A percentile compares a stretch with the other conserved stretches of the same genome.
phyloP scores from a whole-genome alignment of 2,888 invertebrate species.

The Xylocampa areola region DNA sequence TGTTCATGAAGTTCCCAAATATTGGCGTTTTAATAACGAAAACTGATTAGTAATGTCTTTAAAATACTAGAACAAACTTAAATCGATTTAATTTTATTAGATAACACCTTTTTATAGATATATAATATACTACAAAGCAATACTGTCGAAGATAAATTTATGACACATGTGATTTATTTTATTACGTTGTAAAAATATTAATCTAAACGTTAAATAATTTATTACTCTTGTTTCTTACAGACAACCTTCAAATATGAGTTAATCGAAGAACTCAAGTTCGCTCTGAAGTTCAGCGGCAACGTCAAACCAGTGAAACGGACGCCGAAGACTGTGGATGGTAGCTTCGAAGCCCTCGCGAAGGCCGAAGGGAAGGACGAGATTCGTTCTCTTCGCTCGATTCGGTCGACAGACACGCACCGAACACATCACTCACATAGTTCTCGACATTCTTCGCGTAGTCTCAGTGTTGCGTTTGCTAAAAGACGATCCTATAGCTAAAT shows the following conservation, averaged over 20 bases:
- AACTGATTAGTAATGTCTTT: no score
- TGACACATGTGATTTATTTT: no score
- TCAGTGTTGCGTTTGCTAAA: constrained; percentile 81
- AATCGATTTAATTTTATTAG: no score
- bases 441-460: constrained; percentile 77
- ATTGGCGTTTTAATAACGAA: no score
- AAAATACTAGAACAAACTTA: no score
- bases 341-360: constrained; percentile 74
- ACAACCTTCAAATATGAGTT: constrained; percentile 90
- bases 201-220: no score
- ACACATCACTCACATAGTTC: constrained; percentile 81
- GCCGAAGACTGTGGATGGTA: constrained; percentile 72
- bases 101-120: no score
- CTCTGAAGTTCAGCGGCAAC: constrained; percentile 90
- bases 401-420: constrained; percentile 74
- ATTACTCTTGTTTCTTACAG: constrained; percentile 69
- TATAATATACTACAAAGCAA: no score
- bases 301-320: constrained; percentile 90
- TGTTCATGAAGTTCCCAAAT: no score
- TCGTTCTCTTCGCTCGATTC: constrained; percentile 74
- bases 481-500: constrained; percentile 73
- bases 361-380: constrained; percentile 79
- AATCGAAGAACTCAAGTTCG: constrained; percentile 91
- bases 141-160: no score
- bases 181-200: no score